Percentiles rank a stretch among this genome's conserved stretches.
These are phyloP conservation scores for Antennarius striatus DNA, from an alignment of 2,113 vertebrate genomes.

Conservation along the genomic window DNA sequence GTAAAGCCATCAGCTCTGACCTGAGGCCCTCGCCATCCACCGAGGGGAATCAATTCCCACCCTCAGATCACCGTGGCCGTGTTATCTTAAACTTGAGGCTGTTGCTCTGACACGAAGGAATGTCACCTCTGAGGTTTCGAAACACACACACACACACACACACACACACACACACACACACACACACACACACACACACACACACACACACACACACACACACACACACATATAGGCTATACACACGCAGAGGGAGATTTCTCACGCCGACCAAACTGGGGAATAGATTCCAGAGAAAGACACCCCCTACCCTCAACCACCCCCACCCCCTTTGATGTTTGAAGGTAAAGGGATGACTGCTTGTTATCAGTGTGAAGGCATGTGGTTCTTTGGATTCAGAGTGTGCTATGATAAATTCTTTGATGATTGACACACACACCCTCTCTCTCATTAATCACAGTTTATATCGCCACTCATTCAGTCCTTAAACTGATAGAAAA, in stretches of 20 bases:
- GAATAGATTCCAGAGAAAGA: slow-evolving; percentile 61
- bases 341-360: slow-evolving; percentile 62
- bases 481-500: slow-evolving; percentile 30
- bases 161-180: slow-evolving; percentile 47
- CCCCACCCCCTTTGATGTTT: slow-evolving; percentile 54
- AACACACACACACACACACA: slow-evolving; percentile 51
- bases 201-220: slow-evolving; percentile 50
- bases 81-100: slow-evolving; percentile 82
- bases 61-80: slow-evolving; percentile 76
- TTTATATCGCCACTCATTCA: slow-evolving; percentile 36
- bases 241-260: slow-evolving; percentile 60
- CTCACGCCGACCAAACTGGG: slow-evolving; percentile 63
- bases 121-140: slow-evolving; percentile 71
- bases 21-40: slow-evolving; percentile 60
- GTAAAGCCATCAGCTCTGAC: slow-evolving; percentile 78
- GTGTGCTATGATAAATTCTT: slow-evolving; percentile 65
- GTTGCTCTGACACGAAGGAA: slow-evolving; percentile 75
- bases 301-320: too few species aligned
- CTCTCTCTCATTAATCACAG: slow-evolving; percentile 64
- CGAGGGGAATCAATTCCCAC: slow-evolving; percentile 78
- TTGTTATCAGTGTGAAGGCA: slow-evolving; percentile 74
- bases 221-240: slow-evolving; percentile 47
- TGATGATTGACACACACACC: slow-evolving; percentile 61
- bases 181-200: slow-evolving; percentile 50
- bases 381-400: slow-evolving; percentile 65